phyloP scores from a whole-genome alignment of 2,113 vertebrate species.

The Halcyon senegalensis region DNA sequence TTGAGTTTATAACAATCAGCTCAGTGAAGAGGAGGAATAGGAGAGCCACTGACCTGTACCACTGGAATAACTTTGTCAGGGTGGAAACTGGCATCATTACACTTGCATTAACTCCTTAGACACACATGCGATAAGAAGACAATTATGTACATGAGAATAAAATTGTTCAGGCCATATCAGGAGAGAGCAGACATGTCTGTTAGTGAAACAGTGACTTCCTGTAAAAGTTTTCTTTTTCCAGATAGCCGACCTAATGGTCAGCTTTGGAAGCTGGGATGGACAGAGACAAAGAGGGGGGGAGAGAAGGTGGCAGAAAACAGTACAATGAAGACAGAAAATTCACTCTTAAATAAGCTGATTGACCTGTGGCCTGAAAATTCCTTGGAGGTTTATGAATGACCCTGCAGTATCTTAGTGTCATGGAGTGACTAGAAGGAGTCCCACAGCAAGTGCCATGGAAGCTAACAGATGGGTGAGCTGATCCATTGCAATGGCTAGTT shows the following conservation, averaged over 20 bases:
- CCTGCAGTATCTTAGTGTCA: not conserved
- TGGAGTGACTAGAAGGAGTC: not conserved
- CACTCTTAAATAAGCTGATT: not conserved
- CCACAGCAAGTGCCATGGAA: not conserved
- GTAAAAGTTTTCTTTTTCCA: not conserved
- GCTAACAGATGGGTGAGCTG: not conserved
- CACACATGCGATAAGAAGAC: not conserved
- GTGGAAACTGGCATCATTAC: not conserved
- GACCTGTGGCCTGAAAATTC: not conserved
- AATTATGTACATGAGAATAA: not conserved
- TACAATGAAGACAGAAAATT: not conserved
- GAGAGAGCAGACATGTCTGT: not conserved
- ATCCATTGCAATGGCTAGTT: not conserved
- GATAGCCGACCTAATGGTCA: too few species aligned
- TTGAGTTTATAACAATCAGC: not conserved
- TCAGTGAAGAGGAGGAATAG: not conserved
- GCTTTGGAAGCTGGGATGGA: not conserved
- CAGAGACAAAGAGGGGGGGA: not conserved
- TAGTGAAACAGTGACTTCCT: not conserved
- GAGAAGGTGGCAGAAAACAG: not conserved
- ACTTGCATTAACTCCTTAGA: not conserved
- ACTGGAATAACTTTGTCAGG: not conserved
- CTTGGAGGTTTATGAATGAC: not conserved
- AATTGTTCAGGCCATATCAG: not conserved
- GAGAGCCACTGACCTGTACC: not conserved